Percentiles rank a stretch among this genome's conserved stretches.
Evolutionary conservation across 2,888 invertebrate species (phyloP).

Genomic region (Physocephala rufipes): DNA sequence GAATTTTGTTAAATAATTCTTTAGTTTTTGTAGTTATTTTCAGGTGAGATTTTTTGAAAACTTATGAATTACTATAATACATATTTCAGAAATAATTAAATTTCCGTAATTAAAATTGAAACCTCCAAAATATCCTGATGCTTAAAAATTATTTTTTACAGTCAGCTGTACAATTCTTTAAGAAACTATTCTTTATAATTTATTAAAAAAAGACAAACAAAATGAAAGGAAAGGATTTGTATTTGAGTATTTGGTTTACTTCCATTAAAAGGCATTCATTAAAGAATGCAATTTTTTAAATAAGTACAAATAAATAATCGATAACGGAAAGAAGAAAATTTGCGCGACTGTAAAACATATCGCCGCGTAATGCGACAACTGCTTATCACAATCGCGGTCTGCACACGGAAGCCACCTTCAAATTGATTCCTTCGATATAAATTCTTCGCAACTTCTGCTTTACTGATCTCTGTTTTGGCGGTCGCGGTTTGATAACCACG

Average conservation of each 20-base stretch:
- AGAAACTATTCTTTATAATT: slow-evolving; percentile 17
- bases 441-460: too few relatives aligned
- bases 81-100: slow-evolving; percentile 63
- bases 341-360: slow-evolving; percentile 26
- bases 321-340: slow-evolving; percentile 12
- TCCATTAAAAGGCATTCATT: too few relatives aligned
- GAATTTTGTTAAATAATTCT: slow-evolving; percentile 41
- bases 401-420: too few relatives aligned
- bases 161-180: slow-evolving; percentile 28
- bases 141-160: slow-evolving; percentile 23
- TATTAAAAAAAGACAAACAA: slow-evolving; percentile 17
- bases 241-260: slow-evolving; percentile 30
- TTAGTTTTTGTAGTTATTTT: slow-evolving; percentile 39
- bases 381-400: too few relatives aligned
- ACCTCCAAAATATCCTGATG: slow-evolving; percentile 11
- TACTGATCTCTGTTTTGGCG: too few relatives aligned
- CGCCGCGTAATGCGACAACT: slow-evolving; percentile 31
- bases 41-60: slow-evolving; percentile 15
- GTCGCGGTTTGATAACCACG: slow-evolving; percentile 45
- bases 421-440: too few relatives aligned
- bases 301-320: background rate
- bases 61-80: slow-evolving; percentile 29
- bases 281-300: too few relatives aligned
- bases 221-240: slow-evolving; percentile 7
- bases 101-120: slow-evolving; percentile 40